Evolutionary conservation across 2,888 invertebrate genomes (phyloP), one percentile per base, ranked within the genome.

Genomic region (Abrostola tripartita): DNA sequence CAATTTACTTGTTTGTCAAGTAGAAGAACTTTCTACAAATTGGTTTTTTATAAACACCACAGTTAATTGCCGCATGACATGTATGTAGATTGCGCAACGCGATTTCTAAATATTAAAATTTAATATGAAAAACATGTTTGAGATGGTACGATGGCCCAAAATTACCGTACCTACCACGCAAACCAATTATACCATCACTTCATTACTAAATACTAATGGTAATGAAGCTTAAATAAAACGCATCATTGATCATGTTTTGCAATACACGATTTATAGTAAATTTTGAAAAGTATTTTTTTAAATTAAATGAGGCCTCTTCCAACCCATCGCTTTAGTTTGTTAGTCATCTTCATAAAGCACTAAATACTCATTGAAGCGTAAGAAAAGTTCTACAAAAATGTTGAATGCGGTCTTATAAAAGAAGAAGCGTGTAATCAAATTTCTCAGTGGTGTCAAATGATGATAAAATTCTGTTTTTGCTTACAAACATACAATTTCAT

Each of bases 1-100:
- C 72, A 79, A 81, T 79, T 75, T 73, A 82, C 79, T 78, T 68
- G 85, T 86, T 83, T 81, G 84, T 81, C 86, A 83, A 84, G 81
- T 81, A 77, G 78, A 69, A 42, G 64, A 68, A 85, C 87, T 88
- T 88, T 88, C 88, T 83, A 88, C 77, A 84, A 83, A 86, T 86
- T 81, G 81, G 77, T 75, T 65, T 44, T n/a, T 71, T 72, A 79
- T 80, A 81, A 81, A 77, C 79, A 76, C 62, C 68, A 66, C 51
- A 44, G 60, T 79, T 84, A 85, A 87, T 87, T 82, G 84, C 79
- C 76, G 81, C 76, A 74, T 82, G 85, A 85, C 86, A 85, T 84
- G 79, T 82, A 83, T 81, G 71, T 81, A 68, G 77, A 80, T 87
- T 88, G 78, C 85, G 84, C 79, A 88, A 87, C 84, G 57, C 73